phyloP scores from a whole-genome alignment of 2,888 invertebrate species.

The Eupithecia tripunctaria region DNA sequence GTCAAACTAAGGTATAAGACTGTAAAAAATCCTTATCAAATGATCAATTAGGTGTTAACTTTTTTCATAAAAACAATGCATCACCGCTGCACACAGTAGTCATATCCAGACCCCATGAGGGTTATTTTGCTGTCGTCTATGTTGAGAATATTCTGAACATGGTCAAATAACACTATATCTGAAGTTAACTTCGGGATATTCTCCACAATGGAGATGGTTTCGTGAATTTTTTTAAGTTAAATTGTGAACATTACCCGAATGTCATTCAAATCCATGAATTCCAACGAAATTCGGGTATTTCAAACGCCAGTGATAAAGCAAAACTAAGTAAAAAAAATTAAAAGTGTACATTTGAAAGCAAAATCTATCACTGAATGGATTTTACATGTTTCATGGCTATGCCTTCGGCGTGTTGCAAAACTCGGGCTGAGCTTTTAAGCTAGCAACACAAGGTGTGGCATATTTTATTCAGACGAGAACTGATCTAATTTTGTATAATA shows the following conservation, averaged over 20 bases:
- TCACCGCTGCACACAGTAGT: background rate
- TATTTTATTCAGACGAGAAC: background rate
- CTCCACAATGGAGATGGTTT: background rate
- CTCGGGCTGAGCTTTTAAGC: conserved; percentile 8
- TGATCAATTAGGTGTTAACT: background rate
- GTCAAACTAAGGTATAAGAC: background rate
- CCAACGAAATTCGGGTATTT: background rate
- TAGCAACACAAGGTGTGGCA: background rate
- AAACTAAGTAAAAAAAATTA: background rate
- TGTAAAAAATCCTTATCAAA: background rate
- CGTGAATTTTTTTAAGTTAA: background rate
- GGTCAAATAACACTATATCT: too few relatives aligned
- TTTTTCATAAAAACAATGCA: background rate
- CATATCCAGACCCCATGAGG: background rate
- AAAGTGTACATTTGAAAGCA: conserved; percentile 2
- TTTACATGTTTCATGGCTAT: conserved; percentile 1
- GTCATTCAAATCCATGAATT: background rate
- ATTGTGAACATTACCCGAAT: background rate
- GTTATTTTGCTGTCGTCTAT: background rate
- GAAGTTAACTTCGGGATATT: too few relatives aligned
- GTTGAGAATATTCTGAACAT: too few relatives aligned
- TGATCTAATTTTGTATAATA: background rate
- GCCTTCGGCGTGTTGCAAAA: background rate
- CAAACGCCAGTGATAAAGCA: background rate
- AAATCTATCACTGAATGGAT: conserved; percentile 7